Conservation (phyloP, 2,113 vertebrate genomes). For the Neomonachus schauinslandi region DNA sequence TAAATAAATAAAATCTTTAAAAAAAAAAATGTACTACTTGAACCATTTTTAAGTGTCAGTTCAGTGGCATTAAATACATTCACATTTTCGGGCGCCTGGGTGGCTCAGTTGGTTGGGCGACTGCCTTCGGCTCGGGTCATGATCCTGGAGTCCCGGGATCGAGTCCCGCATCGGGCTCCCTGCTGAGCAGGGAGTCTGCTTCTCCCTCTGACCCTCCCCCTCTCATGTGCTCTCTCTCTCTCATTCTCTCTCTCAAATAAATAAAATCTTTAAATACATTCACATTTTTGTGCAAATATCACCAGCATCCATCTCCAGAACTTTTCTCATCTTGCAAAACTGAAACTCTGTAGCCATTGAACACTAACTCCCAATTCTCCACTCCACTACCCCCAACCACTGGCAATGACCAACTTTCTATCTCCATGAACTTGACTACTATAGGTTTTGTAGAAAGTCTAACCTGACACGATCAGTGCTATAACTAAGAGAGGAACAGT, state of each 20-base stretch:
- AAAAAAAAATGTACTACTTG: neutral
- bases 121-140: no score
- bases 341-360: neutral
- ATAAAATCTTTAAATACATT: neutral
- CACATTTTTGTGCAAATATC: neutral
- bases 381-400: neutral
- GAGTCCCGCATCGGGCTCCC: no score
- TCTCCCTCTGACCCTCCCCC: no score
- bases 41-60: neutral
- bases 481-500: neutral
- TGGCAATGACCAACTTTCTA: neutral
- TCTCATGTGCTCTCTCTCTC: no score
- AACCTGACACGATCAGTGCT: neutral
- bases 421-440: neutral
- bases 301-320: neutral
- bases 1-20: no score
- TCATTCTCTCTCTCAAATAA: no score
- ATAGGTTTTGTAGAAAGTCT: neutral
- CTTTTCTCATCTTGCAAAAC: neutral
- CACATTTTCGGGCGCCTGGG: neutral
- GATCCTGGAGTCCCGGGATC: no score
- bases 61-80: neutral
- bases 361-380: neutral
- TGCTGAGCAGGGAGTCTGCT: no score
- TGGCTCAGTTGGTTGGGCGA: no score